phyloP scores from a whole-genome alignment of 2,888 invertebrate species.

The Stramonita haemastoma region DNA sequence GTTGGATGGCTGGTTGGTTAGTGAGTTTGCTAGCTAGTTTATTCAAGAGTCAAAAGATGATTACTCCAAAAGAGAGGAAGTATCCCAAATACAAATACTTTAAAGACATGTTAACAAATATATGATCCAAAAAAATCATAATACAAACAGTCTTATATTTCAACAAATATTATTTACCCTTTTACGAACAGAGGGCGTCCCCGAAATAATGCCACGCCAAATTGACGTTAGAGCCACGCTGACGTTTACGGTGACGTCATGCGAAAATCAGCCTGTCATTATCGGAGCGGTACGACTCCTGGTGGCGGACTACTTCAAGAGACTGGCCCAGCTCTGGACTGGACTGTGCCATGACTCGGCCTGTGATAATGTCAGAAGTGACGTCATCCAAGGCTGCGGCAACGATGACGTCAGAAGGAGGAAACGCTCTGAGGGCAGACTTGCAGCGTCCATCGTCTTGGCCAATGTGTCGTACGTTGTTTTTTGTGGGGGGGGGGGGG shows the following conservation, averaged over 20 bases:
- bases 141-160: too few species aligned
- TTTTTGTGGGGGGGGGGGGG: background rate
- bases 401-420: background rate
- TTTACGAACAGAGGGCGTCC: background rate
- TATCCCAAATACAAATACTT: background rate
- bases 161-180: background rate
- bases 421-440: background rate
- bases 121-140: too few species aligned
- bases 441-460: background rate
- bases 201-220: conserved; percentile 18
- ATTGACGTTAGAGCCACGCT: conserved; percentile 24
- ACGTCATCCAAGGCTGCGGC: conserved; percentile 10
- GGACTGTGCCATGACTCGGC: background rate
- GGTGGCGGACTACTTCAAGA: conserved; percentile 23
- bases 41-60: too few species aligned
- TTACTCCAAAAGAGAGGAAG: too few species aligned
- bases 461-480: conserved; percentile 15
- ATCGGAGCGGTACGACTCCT: conserved; percentile 24
- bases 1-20: too few species aligned
- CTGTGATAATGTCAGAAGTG: conserved; percentile 18
- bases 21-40: too few species aligned
- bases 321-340: conserved; percentile 3
- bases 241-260: conserved; percentile 13
- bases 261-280: conserved; percentile 25
- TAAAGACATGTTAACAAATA: background rate